Conservation (phyloP, 2,888 invertebrate genomes). For the Chloroclysta siterata region DNA sequence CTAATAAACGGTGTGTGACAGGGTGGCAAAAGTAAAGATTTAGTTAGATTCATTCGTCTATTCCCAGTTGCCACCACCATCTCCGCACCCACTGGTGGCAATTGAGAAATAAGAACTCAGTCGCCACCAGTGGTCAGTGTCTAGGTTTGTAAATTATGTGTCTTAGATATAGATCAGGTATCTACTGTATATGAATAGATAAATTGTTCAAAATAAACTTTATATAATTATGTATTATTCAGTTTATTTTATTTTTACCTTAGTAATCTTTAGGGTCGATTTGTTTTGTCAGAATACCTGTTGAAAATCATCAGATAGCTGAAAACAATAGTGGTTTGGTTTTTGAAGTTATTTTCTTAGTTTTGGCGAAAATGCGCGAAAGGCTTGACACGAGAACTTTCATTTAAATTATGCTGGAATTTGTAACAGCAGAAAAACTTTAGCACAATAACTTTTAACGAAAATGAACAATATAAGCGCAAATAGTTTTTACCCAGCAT, state of each 20-base stretch:
- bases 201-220: not conserved
- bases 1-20: too few species aligned
- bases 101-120: too few species aligned
- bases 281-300: too few species aligned
- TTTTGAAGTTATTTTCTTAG: not conserved
- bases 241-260: not conserved
- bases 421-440: not conserved
- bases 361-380: not conserved
- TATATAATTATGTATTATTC: not conserved
- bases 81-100: too few species aligned
- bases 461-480: not conserved
- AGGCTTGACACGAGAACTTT: not conserved
- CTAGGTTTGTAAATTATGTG: not conserved
- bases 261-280: not conserved
- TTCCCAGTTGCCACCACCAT: too few species aligned
- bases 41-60: not conserved
- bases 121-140: too few species aligned
- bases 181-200: not conserved
- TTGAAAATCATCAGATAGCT: not conserved
- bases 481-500: not conserved
- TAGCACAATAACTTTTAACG: not conserved
- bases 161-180: not conserved
- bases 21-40: too few species aligned
- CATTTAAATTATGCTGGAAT: not conserved
- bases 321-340: not conserved